phyloP scores from a whole-genome alignment of 2,113 vertebrate species.

The Connochaetes taurinus region DNA sequence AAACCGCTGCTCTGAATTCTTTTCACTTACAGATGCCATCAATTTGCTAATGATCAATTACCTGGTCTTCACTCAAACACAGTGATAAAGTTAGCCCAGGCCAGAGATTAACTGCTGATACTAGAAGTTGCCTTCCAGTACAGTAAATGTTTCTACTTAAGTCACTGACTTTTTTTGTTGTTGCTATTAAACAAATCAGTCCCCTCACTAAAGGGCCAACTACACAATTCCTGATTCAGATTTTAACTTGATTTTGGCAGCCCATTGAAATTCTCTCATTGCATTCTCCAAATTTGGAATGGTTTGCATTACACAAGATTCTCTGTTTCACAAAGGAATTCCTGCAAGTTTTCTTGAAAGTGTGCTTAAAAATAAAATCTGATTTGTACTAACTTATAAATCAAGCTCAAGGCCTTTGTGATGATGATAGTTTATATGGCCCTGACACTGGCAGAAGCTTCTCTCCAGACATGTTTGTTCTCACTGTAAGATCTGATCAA shows the following conservation, averaged over 20 bases:
- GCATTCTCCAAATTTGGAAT: conserved; percentile 47
- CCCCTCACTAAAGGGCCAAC: not conserved
- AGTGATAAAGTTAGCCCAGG: not conserved
- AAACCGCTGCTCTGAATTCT: not conserved
- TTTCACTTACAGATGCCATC: not conserved
- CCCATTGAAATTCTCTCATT: not conserved
- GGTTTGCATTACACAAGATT: conserved; percentile 31
- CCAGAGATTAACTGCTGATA: not conserved
- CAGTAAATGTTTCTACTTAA: not conserved
- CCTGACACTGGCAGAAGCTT: not conserved
- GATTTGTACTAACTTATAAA: conserved; percentile 33
- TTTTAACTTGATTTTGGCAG: conserved; percentile 34
- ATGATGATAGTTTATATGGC: not conserved
- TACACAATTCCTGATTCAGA: not conserved
- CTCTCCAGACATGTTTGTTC: not conserved
- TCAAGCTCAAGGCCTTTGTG: not conserved
- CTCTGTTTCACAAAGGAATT: conserved; percentile 35
- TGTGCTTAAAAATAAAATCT: conserved; percentile 39
- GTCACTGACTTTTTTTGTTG: not conserved
- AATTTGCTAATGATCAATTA: not conserved
- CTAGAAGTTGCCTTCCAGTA: not conserved
- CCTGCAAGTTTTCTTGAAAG: conserved; percentile 31
- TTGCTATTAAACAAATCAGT: not conserved
- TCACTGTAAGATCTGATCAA: not conserved
- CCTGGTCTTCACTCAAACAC: not conserved